Conservation (phyloP, 2,797 vertebrate species). For the Botia almorhae region DNA sequence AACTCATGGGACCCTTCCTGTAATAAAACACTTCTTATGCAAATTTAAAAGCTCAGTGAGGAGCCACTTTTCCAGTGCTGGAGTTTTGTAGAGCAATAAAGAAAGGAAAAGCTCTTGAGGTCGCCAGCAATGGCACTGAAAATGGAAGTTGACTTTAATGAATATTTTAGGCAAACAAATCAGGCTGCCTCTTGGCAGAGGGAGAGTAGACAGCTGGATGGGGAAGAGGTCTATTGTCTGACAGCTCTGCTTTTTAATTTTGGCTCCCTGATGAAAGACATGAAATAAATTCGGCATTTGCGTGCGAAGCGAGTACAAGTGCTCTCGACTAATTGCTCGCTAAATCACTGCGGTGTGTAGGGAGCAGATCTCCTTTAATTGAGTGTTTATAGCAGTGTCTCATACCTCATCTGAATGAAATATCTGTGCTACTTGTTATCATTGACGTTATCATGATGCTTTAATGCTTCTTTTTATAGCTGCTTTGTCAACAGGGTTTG, state of each 20-base stretch:
- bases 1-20: conserved; percentile 62
- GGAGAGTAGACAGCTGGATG: conserved; percentile 23
- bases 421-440: conserved; percentile 18
- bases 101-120: conserved; percentile 39
- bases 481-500: not conserved
- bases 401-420: conserved; percentile 10
- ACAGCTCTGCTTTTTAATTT: conserved; percentile 36
- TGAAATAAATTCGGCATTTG: not conserved
- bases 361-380: conserved; percentile 15
- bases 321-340: not conserved
- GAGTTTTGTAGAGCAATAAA: conserved; percentile 42
- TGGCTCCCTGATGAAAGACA: conserved; percentile 32
- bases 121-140: conserved; percentile 53
- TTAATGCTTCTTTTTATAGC: not conserved
- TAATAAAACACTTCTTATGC: conserved; percentile 65
- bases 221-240: conserved; percentile 21
- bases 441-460: not conserved
- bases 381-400: conserved; percentile 24
- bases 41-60: conserved; percentile 64
- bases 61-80: conserved; percentile 40
- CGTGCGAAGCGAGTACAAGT: not conserved
- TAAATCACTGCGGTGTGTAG: conserved; percentile 18
- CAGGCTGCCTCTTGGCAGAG: conserved; percentile 26
- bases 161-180: conserved; percentile 62
- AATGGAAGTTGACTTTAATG: conserved; percentile 56